phyloP scores from a whole-genome alignment of 2,888 invertebrate genomes.

The Caenorhabditis sulstoni region DNA sequence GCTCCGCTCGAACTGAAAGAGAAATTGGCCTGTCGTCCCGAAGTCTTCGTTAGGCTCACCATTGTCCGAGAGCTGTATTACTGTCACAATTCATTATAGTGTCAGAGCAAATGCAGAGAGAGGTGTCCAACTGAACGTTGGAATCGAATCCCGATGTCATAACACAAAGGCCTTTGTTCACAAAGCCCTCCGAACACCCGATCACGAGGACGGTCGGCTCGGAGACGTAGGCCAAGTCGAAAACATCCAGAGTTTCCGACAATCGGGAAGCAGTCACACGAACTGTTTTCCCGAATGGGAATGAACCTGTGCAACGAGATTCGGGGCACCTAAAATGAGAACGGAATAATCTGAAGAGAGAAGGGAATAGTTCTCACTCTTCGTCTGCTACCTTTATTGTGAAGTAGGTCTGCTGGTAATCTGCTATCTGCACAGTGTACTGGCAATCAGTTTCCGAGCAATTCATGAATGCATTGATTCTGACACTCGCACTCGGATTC shows the following conservation, averaged over 20 bases:
- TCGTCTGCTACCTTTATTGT: neutral
- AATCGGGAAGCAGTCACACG: neutral
- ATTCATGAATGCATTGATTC: slow-evolving; percentile 11
- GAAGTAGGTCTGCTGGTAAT: slow-evolving; percentile 10
- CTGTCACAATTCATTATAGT: neutral
- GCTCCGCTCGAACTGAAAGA: slow-evolving; percentile 4
- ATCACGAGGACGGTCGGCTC: neutral
- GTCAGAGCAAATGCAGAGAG: no score
- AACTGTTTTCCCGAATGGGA: neutral
- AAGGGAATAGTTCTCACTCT: no score
- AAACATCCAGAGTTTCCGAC: slow-evolving; percentile 6
- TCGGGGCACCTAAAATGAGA: slow-evolving; percentile 17
- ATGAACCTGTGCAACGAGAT: neutral
- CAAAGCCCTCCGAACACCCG: slow-evolving; percentile 13
- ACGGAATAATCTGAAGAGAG: neutral
- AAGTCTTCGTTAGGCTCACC: slow-evolving; percentile 3
- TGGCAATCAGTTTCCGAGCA: slow-evolving; percentile 6
- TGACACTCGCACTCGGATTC: slow-evolving; percentile 7
- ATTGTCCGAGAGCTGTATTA: neutral
- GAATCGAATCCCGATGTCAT: neutral
- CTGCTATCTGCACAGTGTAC: neutral
- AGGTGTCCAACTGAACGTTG: no score
- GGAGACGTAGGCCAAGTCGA: slow-evolving; percentile 4
- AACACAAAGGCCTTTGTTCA: slow-evolving; percentile 1
- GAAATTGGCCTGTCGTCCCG: neutral